A percentile compares a stretch with the other conserved stretches of the same genome.
phyloP scores from a whole-genome alignment of 2,888 invertebrate genomes.

The Drosophila antonietae region DNA sequence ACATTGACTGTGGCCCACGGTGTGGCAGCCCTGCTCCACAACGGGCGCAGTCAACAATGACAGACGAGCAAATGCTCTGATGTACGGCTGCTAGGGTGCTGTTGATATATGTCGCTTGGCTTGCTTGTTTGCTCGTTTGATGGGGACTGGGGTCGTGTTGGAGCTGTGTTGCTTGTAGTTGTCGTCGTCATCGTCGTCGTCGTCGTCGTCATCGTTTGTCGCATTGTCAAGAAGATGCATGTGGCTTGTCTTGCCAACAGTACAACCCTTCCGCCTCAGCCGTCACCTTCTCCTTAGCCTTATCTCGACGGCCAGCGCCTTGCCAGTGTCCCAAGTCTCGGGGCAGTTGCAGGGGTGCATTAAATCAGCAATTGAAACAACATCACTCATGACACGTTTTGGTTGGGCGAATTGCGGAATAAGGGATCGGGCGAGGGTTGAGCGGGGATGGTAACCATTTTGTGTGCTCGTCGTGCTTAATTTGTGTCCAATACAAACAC shows the following conservation, averaged over 20 bases:
- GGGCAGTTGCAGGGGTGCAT: slow-evolving; percentile 65
- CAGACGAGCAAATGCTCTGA: slow-evolving; percentile 81
- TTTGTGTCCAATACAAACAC: slow-evolving; percentile 63
- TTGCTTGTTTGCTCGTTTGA: slow-evolving; percentile 69
- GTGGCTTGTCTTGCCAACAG: slow-evolving; percentile 78
- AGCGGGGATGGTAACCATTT: slow-evolving; percentile 55
- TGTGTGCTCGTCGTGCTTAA: slow-evolving; percentile 76
- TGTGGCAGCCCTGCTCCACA: slow-evolving; percentile 46
- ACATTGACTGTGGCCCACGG: slow-evolving; percentile 35
- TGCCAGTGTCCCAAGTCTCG: slow-evolving; percentile 40
- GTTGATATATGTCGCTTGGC: slow-evolving; percentile 79
- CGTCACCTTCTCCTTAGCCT: neutral
- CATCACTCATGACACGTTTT: slow-evolving; percentile 82
- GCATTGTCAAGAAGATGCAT: slow-evolving; percentile 81
- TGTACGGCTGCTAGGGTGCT: slow-evolving; percentile 63
- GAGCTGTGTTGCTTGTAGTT: slow-evolving; percentile 63
- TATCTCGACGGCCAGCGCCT: slow-evolving; percentile 24
- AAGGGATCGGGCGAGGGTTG: slow-evolving; percentile 10
- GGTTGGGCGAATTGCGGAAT: slow-evolving; percentile 35
- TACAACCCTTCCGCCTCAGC: slow-evolving; percentile 16
- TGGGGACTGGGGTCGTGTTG: neutral
- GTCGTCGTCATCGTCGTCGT: slow-evolving; percentile 70
- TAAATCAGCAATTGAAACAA: slow-evolving; percentile 82
- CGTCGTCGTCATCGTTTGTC: slow-evolving; percentile 78
- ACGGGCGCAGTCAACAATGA: slow-evolving; percentile 78